phyloP scores from a whole-genome alignment of 2,888 invertebrate species.

The Sarcophaga variegata region DNA sequence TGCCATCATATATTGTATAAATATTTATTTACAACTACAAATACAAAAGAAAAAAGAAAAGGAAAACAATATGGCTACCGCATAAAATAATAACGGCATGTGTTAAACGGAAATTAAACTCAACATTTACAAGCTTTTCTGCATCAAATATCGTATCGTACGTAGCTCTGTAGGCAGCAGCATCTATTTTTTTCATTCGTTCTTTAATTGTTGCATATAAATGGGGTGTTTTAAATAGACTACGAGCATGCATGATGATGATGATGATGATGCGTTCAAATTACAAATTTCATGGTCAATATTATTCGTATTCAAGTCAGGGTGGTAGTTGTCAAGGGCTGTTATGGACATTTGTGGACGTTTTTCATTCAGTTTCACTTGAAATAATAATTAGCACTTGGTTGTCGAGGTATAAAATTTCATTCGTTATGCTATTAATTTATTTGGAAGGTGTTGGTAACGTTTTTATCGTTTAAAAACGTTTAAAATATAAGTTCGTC shows the following conservation, averaged over 20 bases:
- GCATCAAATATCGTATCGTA: no score
- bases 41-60: conserved; percentile 9
- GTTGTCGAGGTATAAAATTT: no score
- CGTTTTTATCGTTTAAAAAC: no score
- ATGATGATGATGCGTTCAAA: conserved; percentile 45
- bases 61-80: not conserved
- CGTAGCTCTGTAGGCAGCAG: not conserved
- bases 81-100: conserved; percentile 37
- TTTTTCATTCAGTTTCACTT: no score
- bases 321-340: not conserved
- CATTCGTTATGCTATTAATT: no score
- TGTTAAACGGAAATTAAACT: conserved; percentile 67
- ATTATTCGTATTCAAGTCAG: conserved; percentile 25
- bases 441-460: no score
- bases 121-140: not conserved
- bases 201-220: not conserved
- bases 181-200: not conserved
- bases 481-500: no score
- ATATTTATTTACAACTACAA: not conserved
- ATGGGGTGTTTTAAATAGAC: conserved; percentile 55
- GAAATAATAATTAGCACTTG: no score
- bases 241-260: no score
- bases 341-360: no score
- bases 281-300: conserved; percentile 55
- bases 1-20: no score